Conservation (phyloP, 2,797 vertebrate species). For the Anisognathus igniventris region DNA sequence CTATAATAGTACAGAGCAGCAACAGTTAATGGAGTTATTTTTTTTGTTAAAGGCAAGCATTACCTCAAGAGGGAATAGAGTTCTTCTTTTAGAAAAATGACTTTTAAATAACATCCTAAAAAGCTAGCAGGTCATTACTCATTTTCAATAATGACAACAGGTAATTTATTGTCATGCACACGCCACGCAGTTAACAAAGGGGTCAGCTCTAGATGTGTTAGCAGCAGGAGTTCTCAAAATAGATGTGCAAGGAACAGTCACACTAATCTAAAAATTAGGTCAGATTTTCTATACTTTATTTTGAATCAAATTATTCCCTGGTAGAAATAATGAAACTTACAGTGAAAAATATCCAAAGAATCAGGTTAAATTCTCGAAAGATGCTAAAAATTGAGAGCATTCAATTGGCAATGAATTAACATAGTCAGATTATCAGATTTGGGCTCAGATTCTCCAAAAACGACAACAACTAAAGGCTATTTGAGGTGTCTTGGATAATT, state of each 20-base stretch:
- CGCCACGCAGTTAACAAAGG: constrained; percentile 32
- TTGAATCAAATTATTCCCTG: not conserved
- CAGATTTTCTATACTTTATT: not conserved
- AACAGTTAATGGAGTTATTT: constrained; percentile 12
- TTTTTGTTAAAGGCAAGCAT: not conserved
- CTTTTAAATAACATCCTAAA: constrained; percentile 76
- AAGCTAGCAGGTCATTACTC: constrained; percentile 66
- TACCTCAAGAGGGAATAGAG: constrained; percentile 55
- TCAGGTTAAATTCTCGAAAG: not conserved
- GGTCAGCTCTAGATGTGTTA: constrained; percentile 29
- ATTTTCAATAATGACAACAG: constrained; percentile 70
- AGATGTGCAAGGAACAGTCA: not conserved
- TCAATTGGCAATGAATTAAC: not conserved
- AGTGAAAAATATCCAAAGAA: not conserved
- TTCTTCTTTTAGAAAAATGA: constrained; percentile 70
- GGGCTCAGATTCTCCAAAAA: not conserved
- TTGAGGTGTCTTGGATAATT: not conserved
- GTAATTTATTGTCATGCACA: constrained; percentile 58
- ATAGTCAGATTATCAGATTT: not conserved
- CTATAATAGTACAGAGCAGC: not conserved
- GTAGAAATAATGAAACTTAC: not conserved
- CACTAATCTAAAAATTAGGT: not conserved
- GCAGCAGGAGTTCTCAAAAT: constrained; percentile 15
- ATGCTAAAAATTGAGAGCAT: not conserved
- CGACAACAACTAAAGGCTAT: not conserved